Evolutionary conservation across 2,888 invertebrate species (phyloP).

Genomic region (Eupithecia dodoneata): DNA sequence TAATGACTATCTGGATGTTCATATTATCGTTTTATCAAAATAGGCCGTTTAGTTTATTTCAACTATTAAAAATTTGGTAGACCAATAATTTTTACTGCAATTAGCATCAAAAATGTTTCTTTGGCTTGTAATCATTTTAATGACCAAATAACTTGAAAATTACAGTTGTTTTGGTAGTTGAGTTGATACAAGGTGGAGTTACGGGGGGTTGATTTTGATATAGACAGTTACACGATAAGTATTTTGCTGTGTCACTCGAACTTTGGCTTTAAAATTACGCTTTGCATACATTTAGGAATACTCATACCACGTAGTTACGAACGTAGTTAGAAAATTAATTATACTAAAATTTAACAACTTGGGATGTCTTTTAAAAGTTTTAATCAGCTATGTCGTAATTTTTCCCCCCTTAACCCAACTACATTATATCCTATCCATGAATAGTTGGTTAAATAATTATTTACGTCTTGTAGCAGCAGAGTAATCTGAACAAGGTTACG

Average conservation of each 20-base stretch:
- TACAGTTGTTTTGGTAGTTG: background rate
- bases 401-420: background rate
- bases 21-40: background rate
- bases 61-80: background rate
- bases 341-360: too few relatives aligned
- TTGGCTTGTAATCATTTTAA: constrained; percentile 4
- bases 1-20: background rate
- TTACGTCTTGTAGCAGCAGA: constrained; percentile 52
- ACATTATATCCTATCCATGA: background rate
- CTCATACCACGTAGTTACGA: background rate
- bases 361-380: background rate
- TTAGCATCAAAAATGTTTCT: background rate
- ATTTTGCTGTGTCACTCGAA: background rate
- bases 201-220: background rate
- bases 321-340: background rate
- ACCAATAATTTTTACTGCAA: background rate
- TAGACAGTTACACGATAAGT: background rate
- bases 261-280: background rate
- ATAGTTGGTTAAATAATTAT: background rate
- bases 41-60: background rate
- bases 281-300: background rate
- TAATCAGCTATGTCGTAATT: background rate
- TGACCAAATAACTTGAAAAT: constrained; percentile 16
- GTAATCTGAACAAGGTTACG: constrained; percentile 68
- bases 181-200: background rate